Base-by-base conservation (phyloP, 92 coral and sea anemone species). In the Parazoanthus swiftii region DNA sequence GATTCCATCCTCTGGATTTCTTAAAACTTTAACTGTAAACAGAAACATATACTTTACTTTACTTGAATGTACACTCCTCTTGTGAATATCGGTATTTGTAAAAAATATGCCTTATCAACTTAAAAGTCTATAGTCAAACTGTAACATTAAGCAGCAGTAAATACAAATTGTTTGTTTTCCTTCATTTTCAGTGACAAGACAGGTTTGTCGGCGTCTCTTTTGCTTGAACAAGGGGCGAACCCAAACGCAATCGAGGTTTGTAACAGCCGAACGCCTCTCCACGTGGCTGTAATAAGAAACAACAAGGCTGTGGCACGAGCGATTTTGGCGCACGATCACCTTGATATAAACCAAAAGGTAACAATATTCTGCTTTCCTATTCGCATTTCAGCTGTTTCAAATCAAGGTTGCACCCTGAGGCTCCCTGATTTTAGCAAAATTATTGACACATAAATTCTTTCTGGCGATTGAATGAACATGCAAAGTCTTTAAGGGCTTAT, bases 281-380 rank as follows among this genome's bases (percentile, higher is more conserved):
- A 81, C 74, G 54, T 81, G 73, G 74, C 85, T 37, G 85, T 81
- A 20, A 20, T 81, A 33, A 58, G 85, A 66, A 81, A 81, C 74
- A 81, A 81, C 74, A 66, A 58, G 11, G 74, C 85, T 0, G 74
- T 81, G 16, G 85, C 85, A 35, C 85, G 85, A 14, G 48, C 85
- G 8, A 81, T 81, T 5, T 26, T 81, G 8, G 85, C 85, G 21
- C 54, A 81, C 13, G 73, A 58, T 81, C 85, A 66, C 3, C 42
- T 81, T 71, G 85, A 81, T 63, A 74, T 81, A 63, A 81, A 81
- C 39, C 85, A 81, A 65, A 63, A 81, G 85, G 85, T 81, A 81
- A 63, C n/a, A 5, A 59, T 13, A 74, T 36, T 74, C 13, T 13
- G 15, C 16, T 1, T 46, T 46, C 11, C 51, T 46, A 3, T 0